These are phyloP conservation scores for Pandemis heparana DNA, from an alignment of 2,888 invertebrate genomes.

Conservation along the genomic window DNA sequence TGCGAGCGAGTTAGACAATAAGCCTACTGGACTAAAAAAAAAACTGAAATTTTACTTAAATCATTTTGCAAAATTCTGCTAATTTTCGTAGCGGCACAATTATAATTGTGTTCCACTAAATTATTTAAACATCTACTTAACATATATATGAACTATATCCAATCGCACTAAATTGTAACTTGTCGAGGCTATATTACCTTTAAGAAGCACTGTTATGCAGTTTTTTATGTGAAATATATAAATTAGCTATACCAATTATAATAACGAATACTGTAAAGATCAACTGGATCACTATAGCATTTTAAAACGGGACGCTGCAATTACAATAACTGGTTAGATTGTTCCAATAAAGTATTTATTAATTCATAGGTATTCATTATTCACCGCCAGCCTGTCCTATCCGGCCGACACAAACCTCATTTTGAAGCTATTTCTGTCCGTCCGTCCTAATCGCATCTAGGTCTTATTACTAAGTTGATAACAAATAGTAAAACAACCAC, in stretches of 20 bases:
- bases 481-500: conserved; percentile 45
- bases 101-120: no score
- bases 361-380: conserved; percentile 33
- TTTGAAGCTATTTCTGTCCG: conserved; percentile 40
- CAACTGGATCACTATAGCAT: not conserved
- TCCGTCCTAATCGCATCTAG: conserved; percentile 39
- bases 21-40: no score
- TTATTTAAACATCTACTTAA: no score
- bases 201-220: no score
- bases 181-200: no score
- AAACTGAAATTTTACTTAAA: no score
- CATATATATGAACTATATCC: no score
- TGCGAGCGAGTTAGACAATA: no score
- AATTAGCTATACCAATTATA: not conserved
- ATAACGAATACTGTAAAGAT: not conserved
- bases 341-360: conserved; percentile 34
- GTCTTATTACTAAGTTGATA: conserved; percentile 39
- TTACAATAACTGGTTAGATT: conserved; percentile 26
- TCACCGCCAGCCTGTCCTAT: conserved; percentile 13
- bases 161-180: no score
- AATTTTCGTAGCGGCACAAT: no score
- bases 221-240: no score
- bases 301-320: conserved; percentile 7
- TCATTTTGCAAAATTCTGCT: no score
- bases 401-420: conserved; percentile 32